Base-by-base conservation (phyloP, 2,113 vertebrate genomes). In the Stigmatopora argus region DNA sequence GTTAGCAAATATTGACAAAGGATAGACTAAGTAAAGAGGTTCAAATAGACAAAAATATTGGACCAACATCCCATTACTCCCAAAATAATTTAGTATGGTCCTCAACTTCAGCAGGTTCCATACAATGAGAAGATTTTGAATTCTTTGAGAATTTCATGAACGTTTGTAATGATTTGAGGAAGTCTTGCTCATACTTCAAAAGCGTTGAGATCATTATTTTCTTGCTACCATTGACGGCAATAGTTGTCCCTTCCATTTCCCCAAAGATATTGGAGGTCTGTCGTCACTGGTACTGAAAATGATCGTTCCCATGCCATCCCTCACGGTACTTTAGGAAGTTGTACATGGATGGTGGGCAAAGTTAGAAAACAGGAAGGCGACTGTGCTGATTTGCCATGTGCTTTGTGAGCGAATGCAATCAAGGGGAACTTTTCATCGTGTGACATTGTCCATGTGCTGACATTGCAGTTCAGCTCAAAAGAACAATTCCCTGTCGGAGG, bases 21-120 rank as follows among this genome's bases (percentile, higher is more conserved):
- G 85, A 89, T 81, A 87, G 90, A 87, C 78, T 77, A 71, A 57
- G 66, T 56, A 88, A 90, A 90, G 85, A 84, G 75, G 80, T 90
- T 90, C 82, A 90, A 85, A 89, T 82, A 62, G 74, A 64, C 19
- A 45, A 45, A 61, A 45, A 18, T 23, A 45, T 15, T 11, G 8
- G 34, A 38, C n/a, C 15, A 18, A 1, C 18, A 38, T 15, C 51
- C 51, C 51, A 4, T 21, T 53, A 4, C 51, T 7, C 51, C 15
- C 4, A 48, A 48, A 26, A 19, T 26, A 23, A 55, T 23, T 26
- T 15, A 3, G 5, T 1, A 26, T 8, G 23, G 5, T 15, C 5
- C 12, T 7, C 23, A 56, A 4, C 2, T 56, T 56, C 14, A 23
- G 23, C 21, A 23, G 11, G 3, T 5, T 41, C 38, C 38, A 41